These are phyloP conservation scores for Falco naumanni DNA, from an alignment of 2,797 vertebrate genomes.

Conservation along the genomic window DNA sequence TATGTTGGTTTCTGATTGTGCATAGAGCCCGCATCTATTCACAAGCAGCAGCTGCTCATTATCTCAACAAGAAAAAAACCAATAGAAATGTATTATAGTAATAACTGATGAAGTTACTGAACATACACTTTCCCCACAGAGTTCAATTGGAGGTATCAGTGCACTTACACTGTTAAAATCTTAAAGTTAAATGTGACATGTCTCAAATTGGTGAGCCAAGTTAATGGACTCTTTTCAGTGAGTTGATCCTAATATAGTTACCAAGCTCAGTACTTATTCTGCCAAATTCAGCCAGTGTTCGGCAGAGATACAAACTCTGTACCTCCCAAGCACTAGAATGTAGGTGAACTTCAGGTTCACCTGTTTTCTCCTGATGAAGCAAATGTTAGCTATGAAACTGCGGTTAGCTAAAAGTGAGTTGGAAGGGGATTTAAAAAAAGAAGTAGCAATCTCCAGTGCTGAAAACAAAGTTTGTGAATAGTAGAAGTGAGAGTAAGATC, in stretches of 20 bases:
- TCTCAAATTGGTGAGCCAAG: neutral
- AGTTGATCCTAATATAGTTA: neutral
- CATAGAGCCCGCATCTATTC: neutral
- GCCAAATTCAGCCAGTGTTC: neutral
- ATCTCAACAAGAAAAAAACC: neutral
- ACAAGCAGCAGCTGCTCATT: neutral
- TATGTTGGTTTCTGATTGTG: neutral
- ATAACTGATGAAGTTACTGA: neutral
- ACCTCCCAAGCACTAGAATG: neutral
- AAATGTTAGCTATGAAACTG: neutral
- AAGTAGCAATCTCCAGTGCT: neutral
- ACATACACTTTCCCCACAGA: neutral
- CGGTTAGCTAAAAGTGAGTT: neutral
- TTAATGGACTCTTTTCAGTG: neutral
- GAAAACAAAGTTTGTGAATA: neutral
- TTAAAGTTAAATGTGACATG: neutral
- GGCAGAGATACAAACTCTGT: neutral
- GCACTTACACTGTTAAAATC: neutral
- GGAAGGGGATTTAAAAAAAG: neutral
- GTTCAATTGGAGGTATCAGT: rapidly evolving
- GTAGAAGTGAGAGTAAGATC: neutral
- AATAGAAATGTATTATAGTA: neutral
- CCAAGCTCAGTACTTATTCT: neutral
- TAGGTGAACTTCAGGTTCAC: neutral
- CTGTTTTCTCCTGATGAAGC: neutral